A percentile compares a stretch with the other conserved stretches of the same genome.
Conservation (phyloP, 2,113 vertebrate species). For the Thalassarche chlororhynchos region DNA sequence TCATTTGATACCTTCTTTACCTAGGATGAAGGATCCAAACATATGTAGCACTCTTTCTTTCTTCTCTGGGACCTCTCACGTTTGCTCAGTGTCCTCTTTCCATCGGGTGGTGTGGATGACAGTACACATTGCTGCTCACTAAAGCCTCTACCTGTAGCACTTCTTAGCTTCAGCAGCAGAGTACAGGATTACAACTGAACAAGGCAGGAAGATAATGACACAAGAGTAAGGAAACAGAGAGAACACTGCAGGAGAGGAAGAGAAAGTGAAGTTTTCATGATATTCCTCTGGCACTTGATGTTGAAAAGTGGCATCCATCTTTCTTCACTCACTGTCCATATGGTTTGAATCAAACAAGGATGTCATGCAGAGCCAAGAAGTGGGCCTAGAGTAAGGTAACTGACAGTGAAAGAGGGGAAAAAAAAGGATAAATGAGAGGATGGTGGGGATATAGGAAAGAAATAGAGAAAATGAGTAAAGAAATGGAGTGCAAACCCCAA, state of each 20-base stretch:
- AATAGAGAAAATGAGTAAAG: background rate
- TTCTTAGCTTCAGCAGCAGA: background rate
- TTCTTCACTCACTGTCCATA: background rate
- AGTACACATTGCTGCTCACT: background rate
- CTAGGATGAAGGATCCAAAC: background rate
- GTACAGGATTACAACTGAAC: background rate
- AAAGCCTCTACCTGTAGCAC: background rate
- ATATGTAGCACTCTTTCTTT: background rate
- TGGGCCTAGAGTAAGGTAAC: background rate
- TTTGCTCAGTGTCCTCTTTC: background rate
- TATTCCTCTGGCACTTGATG: background rate
- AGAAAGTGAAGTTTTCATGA: background rate
- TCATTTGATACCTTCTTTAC: background rate
- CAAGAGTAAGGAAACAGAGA: background rate
- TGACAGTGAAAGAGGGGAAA: background rate
- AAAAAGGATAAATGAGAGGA: background rate
- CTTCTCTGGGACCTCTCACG: background rate
- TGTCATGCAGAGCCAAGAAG: background rate
- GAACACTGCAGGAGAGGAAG: background rate
- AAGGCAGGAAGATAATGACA: background rate
- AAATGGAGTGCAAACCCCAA: background rate
- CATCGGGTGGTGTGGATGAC: background rate
- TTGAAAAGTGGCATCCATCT: background rate
- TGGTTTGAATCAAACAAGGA: background rate
- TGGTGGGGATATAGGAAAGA: background rate